A percentile compares a stretch with the other conserved stretches of the same genome.
phyloP scores from a whole-genome alignment of 2,797 vertebrate species.

The Channallabes apus region DNA sequence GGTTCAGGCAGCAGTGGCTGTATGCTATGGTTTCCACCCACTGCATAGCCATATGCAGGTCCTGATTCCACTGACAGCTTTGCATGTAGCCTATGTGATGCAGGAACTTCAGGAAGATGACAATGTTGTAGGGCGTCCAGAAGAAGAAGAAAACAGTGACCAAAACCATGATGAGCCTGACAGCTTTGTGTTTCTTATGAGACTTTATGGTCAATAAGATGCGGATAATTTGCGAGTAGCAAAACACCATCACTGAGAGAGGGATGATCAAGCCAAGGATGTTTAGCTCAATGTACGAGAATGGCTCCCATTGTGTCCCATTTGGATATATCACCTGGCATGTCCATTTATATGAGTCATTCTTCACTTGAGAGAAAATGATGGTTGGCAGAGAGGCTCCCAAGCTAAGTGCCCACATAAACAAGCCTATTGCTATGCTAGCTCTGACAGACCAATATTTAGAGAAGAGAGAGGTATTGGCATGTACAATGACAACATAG shows the following conservation, averaged over 20 bases:
- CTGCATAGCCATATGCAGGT: conserved; percentile 40
- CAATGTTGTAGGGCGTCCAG: conserved; percentile 73
- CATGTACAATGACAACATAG: conserved; percentile 77
- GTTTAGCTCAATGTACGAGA: conserved; percentile 60
- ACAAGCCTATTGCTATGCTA: conserved; percentile 62
- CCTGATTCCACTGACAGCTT: rapidly evolving
- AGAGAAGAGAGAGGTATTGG: conserved; percentile 56
- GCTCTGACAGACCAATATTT: conserved; percentile 64
- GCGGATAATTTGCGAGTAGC: conserved; percentile 72
- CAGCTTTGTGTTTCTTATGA: conserved; percentile 63
- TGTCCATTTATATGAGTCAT: rapidly evolving
- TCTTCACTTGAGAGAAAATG: conserved; percentile 64
- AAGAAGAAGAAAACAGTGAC: conserved; percentile 67
- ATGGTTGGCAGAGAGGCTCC: conserved; percentile 68
- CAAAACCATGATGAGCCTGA: conserved; percentile 68
- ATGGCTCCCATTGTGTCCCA: conserved; percentile 59
- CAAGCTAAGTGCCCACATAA: conserved; percentile 74
- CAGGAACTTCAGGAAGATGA: conserved; percentile 59
- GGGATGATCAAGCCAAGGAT: conserved; percentile 69
- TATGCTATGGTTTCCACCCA: conserved; percentile 68
- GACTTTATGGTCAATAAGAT: conserved; percentile 64
- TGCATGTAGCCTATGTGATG: rapidly evolving
- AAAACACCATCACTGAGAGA: conserved; percentile 67
- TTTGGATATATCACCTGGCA: conserved; percentile 59
- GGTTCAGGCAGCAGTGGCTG: conserved; percentile 76